Conservation (phyloP, 2,888 invertebrate genomes). For the Calephelis perditalis region DNA sequence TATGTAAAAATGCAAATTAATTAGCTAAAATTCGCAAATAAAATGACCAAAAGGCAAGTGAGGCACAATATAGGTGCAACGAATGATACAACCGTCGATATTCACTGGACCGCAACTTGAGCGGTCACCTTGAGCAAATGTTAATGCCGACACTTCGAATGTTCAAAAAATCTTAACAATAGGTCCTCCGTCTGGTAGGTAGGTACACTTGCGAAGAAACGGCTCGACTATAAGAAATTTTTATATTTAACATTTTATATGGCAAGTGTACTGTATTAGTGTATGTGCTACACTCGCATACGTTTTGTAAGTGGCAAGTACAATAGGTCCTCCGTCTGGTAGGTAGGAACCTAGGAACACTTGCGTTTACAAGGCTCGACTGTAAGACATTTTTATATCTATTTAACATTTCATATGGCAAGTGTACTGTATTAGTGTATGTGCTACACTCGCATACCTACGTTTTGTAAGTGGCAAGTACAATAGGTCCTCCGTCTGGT, state of each 20-base stretch:
- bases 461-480: too few relatives aligned
- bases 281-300: too few relatives aligned
- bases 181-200: conserved; percentile 41
- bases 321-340: conserved; percentile 45
- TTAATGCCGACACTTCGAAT: conserved; percentile 65
- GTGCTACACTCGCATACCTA: too few relatives aligned
- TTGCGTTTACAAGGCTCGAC: neutral
- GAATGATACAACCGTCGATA: conserved; percentile 45
- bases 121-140: conserved; percentile 75
- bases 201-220: conserved; percentile 28
- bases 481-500: conserved; percentile 45
- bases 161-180: conserved; percentile 52
- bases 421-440: too few relatives aligned
- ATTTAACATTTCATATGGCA: too few relatives aligned
- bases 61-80: conserved; percentile 42
- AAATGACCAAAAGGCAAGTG: conserved; percentile 38
- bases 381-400: neutral
- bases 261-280: too few relatives aligned
- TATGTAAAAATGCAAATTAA: neutral
- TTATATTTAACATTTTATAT: too few relatives aligned
- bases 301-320: too few relatives aligned
- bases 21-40: neutral
- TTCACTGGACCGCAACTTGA: conserved; percentile 69
- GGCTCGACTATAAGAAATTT: neutral
- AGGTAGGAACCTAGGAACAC: conserved; percentile 37